Base-by-base conservation (phyloP, 2,113 vertebrate species). In the Tauraco erythrolophus region DNA sequence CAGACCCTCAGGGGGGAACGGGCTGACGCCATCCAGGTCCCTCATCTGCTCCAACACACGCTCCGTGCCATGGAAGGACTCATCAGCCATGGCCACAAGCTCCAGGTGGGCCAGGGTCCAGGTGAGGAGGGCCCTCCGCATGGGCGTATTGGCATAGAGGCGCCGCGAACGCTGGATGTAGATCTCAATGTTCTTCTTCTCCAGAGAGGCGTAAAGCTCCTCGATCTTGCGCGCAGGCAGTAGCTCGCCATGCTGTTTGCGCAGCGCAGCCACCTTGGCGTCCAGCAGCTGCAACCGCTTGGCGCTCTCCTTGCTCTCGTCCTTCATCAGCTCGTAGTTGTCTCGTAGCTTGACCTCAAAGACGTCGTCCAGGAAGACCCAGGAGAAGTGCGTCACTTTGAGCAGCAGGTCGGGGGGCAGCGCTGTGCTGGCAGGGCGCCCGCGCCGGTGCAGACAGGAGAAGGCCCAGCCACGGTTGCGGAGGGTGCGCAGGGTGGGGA, bases 261-360 rank as follows among this genome's bases (percentile, higher is more conserved):
- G 98, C 60, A 99, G 98, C 12, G 99, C 99, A 0, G 99, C 99
- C 94, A 99, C 99, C 91, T 99, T 99, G 95, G 99, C 98, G 2
- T 99, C 99, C 61, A 99, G 98, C 76, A 99, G 98, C 97, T 99
- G 98, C 84, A 99, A 95, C 21, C 99, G 98, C 97, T 99, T 99
- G 64, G 99, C 98, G 3, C 99, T 99, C 94, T 99, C 99, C 94
- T 99, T 99, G 92, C 98, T 99, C 96, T 99, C 99, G 2, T 99
- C 99, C 96, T 99, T 99, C 99, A 99, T 99, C 65, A 99, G 97
- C 97, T 99, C 99, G 0, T 99, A 99, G 96, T 99, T 99, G 98
- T 99, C 99, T 19, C 99, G 98, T 84, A 99, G 97, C 94, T 99
- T 99, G 92, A 99, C 99, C 97, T 99, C 99, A 5, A 99, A 99